Evolutionary conservation across 2,113 vertebrate genomes (phyloP).

Genomic region (Heteronetta atricapilla): DNA sequence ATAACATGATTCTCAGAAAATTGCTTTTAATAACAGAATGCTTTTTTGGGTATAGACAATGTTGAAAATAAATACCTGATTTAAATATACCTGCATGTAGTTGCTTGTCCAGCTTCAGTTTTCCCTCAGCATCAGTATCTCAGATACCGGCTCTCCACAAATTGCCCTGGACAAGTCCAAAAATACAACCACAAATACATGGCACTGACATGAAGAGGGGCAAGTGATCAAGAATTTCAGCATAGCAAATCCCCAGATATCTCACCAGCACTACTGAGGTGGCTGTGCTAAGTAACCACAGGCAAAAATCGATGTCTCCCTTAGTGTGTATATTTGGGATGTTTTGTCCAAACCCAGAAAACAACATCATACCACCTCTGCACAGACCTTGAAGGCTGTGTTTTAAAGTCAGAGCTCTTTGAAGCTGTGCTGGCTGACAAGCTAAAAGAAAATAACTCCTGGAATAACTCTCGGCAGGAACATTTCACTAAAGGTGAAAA

Average conservation of each 20-base stretch:
- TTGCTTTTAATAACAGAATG: background rate
- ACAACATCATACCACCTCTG: background rate
- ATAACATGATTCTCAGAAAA: background rate
- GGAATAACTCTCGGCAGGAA: background rate
- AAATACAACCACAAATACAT: background rate
- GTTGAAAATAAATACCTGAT: background rate
- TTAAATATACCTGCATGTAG: background rate
- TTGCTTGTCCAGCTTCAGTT: background rate
- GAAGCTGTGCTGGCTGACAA: background rate
- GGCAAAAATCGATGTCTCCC: background rate
- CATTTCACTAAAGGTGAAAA: background rate
- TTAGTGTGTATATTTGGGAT: background rate
- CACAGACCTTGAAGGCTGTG: background rate
- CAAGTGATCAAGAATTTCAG: background rate
- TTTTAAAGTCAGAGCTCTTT: background rate
- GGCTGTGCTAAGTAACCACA: background rate
- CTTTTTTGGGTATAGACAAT: background rate
- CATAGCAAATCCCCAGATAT: background rate
- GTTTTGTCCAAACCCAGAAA: background rate
- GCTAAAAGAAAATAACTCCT: background rate
- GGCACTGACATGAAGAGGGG: background rate
- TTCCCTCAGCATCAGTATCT: background rate
- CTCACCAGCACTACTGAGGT: background rate
- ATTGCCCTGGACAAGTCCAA: background rate
- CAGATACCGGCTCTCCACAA: background rate